These are phyloP conservation scores for Parnassius orleans DNA, from an alignment of 2,888 invertebrate species.

Conservation along the genomic window DNA sequence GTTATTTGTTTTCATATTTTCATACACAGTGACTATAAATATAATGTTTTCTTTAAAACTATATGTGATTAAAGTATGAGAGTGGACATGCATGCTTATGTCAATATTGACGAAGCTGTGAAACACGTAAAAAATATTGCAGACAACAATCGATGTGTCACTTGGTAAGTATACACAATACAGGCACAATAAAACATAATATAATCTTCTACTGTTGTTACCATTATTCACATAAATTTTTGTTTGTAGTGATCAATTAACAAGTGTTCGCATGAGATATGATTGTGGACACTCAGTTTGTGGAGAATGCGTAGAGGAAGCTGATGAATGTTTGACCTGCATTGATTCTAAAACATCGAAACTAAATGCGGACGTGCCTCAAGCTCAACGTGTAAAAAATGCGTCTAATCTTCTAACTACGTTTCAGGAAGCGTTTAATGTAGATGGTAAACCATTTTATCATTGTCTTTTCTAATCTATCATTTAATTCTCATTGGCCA, in stretches of 20 bases:
- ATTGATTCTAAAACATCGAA: slow-evolving; percentile 38
- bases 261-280: slow-evolving; percentile 49
- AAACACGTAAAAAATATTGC: slow-evolving; percentile 50
- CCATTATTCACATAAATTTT: slow-evolving; percentile 8
- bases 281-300: slow-evolving; percentile 63
- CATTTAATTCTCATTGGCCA: too few relatives aligned
- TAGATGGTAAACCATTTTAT: slow-evolving; percentile 50
- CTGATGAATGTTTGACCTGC: slow-evolving; percentile 51
- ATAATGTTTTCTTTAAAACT: slow-evolving; percentile 5
- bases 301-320: slow-evolving; percentile 46
- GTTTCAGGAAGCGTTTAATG: slow-evolving; percentile 54
- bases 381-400: slow-evolving; percentile 47
- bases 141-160: slow-evolving; percentile 51
- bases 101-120: slow-evolving; percentile 45
- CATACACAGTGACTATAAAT: background rate
- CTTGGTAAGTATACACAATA: slow-evolving; percentile 47
- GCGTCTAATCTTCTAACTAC: slow-evolving; percentile 44
- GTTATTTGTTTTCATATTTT: background rate
- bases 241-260: slow-evolving; percentile 54
- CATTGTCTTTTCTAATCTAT: slow-evolving; percentile 3
- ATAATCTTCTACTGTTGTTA: background rate
- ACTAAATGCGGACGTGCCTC: slow-evolving; percentile 43
- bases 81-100: slow-evolving; percentile 47
- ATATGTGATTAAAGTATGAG: slow-evolving; percentile 19
- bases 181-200: background rate